phyloP scores from a whole-genome alignment of 1,140 invertebrate genomes.

The Hylaeus anthracinus region DNA sequence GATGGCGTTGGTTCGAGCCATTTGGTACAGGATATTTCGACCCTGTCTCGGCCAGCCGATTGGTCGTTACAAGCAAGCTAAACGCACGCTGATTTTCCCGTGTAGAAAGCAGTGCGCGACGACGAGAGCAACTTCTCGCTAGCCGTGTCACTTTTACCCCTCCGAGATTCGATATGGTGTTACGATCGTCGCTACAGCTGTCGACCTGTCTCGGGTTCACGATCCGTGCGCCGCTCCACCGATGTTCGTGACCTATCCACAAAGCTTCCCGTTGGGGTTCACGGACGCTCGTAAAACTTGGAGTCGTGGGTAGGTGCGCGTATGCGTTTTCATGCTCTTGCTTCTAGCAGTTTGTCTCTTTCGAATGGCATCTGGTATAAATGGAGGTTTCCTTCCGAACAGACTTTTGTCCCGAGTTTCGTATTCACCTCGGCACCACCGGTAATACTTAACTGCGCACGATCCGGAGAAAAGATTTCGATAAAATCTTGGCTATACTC shows the following conservation, averaged over 20 bases:
- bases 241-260: slow-evolving; percentile 52
- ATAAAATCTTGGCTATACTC: slow-evolving; percentile 17
- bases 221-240: slow-evolving; percentile 24
- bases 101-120: not conserved
- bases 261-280: slow-evolving; percentile 48
- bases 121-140: not conserved
- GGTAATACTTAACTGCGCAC: not conserved
- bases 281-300: slow-evolving; percentile 59
- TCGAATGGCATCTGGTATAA: slow-evolving; percentile 36
- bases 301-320: slow-evolving; percentile 15
- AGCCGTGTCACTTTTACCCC: too few relatives aligned
- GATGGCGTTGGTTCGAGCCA: slow-evolving; percentile 20
- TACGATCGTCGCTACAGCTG: slow-evolving; percentile 57
- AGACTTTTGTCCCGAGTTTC: slow-evolving; percentile 34
- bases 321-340: slow-evolving; percentile 50
- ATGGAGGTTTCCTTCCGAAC: slow-evolving; percentile 38
- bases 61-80: not conserved
- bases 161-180: slow-evolving; percentile 16
- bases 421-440: slow-evolving; percentile 22
- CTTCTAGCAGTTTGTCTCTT: slow-evolving; percentile 47
- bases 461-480: slow-evolving; percentile 22
- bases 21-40: slow-evolving; percentile 22
- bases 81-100: slow-evolving; percentile 18
- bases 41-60: slow-evolving; percentile 6
- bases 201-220: slow-evolving; percentile 48